Evolutionary conservation across 1,140 invertebrate genomes (phyloP).

Genomic region (Macrocentrus cingulum): DNA sequence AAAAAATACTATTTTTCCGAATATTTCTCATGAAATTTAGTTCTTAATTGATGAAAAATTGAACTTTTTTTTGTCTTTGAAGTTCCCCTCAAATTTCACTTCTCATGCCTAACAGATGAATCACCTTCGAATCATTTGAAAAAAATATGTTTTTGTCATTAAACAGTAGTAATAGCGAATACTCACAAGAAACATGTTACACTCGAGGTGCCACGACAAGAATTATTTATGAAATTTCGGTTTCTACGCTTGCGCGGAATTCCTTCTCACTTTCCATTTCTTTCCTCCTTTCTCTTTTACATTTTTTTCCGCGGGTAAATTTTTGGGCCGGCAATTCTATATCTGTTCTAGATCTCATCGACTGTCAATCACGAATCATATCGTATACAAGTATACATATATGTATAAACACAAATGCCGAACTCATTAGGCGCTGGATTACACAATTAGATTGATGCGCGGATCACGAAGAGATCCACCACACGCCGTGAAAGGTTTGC

Average conservation of each 20-base stretch:
- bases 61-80: too few species aligned
- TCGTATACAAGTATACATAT: neutral
- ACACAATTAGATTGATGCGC: conserved; percentile 21
- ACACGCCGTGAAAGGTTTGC: conserved; percentile 27
- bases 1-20: too few species aligned
- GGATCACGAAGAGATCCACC: conserved; percentile 21
- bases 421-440: conserved; percentile 15
- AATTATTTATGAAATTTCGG: conserved; percentile 44
- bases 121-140: too few species aligned
- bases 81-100: too few species aligned
- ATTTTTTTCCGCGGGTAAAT: too few species aligned
- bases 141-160: too few species aligned
- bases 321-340: too few species aligned
- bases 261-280: conserved; percentile 35
- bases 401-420: conserved; percentile 1
- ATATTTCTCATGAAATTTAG: too few species aligned
- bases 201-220: conserved; percentile 19
- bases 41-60: too few species aligned
- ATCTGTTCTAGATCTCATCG: neutral
- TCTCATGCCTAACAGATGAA: too few species aligned
- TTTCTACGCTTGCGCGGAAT: conserved; percentile 43
- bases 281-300: conserved; percentile 29
- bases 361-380: conserved; percentile 14
- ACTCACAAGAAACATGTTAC: conserved; percentile 24
- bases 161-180: too few species aligned